These are phyloP conservation scores for Acanthoscelides obtectus DNA, from an alignment of 2,888 invertebrate species.

Conservation along the genomic window DNA sequence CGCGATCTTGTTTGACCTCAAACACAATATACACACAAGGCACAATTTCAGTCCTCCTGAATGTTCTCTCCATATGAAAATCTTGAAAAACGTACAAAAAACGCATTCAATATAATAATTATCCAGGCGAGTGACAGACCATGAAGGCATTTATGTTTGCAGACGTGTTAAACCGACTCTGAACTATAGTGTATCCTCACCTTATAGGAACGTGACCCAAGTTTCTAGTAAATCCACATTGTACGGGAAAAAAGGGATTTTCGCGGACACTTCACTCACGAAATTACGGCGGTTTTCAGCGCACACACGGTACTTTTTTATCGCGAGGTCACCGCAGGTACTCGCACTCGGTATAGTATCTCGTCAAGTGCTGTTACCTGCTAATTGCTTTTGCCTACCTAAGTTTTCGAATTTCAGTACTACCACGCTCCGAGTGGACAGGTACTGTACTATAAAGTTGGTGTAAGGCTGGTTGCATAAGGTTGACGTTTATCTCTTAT, in stretches of 20 bases:
- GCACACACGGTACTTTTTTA: background rate
- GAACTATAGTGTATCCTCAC: background rate
- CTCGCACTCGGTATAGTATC: slow-evolving; percentile 14
- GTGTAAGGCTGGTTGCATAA: slow-evolving; percentile 12
- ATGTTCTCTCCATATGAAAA: background rate
- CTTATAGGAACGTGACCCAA: background rate
- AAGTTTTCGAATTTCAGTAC: slow-evolving; percentile 17
- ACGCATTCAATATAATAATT: background rate
- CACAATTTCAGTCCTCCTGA: background rate
- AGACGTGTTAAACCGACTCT: slow-evolving; percentile 17
- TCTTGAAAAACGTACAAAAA: background rate
- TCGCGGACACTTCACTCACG: slow-evolving; percentile 11
- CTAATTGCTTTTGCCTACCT: slow-evolving; percentile 27
- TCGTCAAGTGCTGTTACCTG: slow-evolving; percentile 34
- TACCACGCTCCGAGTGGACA: slow-evolving; percentile 25
- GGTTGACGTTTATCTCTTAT: too few relatives aligned
- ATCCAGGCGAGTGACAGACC: slow-evolving; percentile 17
- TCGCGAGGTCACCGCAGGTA: slow-evolving; percentile 13
- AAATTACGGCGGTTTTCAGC: slow-evolving; percentile 11
- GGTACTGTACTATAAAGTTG: slow-evolving; percentile 18
- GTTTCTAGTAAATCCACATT: background rate
- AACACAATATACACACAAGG: too few relatives aligned
- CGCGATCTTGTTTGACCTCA: background rate
- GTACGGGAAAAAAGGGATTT: background rate
- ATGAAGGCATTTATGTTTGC: slow-evolving; percentile 16